Base-by-base conservation (phyloP, 2,797 vertebrate species). In the Scolopax rusticola region DNA sequence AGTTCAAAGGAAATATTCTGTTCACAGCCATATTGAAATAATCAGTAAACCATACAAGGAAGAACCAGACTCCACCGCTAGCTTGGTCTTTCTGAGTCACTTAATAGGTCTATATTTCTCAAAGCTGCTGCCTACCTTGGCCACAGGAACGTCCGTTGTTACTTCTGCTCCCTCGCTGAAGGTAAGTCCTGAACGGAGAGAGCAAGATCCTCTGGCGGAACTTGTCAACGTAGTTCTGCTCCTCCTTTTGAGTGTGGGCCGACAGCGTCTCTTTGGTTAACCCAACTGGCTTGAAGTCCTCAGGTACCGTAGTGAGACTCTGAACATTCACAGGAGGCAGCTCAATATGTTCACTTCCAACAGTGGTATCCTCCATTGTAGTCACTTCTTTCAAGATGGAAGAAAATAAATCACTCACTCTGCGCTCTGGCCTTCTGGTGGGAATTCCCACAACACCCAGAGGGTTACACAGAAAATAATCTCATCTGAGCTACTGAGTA, bases 191-290 rank as follows among this genome's bases (percentile, higher is more conserved):
- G 93, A 98, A 99, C 0, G 99, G 99, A 59, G 98, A 98, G 36
- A 98, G 98, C 81, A 99, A 97, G 92, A 99, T 98, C 77, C 98
- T 98, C 88, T 99, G 98, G 21, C 87, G 97, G 95, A 99, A 99
- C 33, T 98, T 97, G 89, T 99, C 98, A 47, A 99, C 98, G 0
- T 99, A 99, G 75, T 98, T 98, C 94, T 98, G 99, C 84, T 99
- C 99, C 71, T 99, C 99, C 84, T 99, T 99, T 93, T 99, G 98
- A 0, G 99, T 99, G 96, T 99, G 99, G 25, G 98, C 99, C 3
- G 98, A 99, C 60, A 99, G 96, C 0, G 98, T 98, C 88, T 99
- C 98, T 79, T 98, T 99, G 7, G 99, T 99, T 68, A 99, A 98
- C 24, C 98, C 99, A 23, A 98, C 67, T 15, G 97, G 96, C 73